phyloP scores from a whole-genome alignment of 1,140 invertebrate genomes.

The Brachionus paranguensis region DNA sequence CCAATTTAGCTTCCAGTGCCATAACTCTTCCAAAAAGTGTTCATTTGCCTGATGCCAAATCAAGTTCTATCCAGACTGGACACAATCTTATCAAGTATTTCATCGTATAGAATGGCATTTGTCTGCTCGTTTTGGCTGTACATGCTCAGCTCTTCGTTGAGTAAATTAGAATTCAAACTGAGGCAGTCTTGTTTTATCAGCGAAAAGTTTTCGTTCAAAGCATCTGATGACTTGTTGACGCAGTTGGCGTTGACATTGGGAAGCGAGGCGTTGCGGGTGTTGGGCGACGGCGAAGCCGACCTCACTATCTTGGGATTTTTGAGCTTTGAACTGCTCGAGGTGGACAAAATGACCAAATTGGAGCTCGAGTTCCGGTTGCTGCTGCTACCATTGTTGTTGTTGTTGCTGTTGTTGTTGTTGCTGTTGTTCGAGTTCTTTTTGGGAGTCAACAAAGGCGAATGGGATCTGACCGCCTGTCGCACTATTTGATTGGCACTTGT shows the following conservation, averaged over 20 bases:
- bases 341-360: background rate
- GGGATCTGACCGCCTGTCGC: background rate
- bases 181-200: conserved; percentile 3
- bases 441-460: background rate
- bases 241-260: background rate
- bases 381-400: background rate
- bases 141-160: background rate
- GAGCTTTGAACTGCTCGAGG: background rate
- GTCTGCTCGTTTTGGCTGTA: background rate
- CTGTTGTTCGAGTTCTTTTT: background rate
- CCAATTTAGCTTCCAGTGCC: background rate
- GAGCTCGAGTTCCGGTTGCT: background rate
- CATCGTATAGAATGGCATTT: background rate
- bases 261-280: background rate
- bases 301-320: conserved; percentile 7
- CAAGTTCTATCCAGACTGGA: background rate
- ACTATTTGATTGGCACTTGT: conserved; percentile 9
- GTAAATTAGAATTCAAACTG: background rate
- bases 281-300: background rate
- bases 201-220: background rate
- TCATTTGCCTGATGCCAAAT: background rate
- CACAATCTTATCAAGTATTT: background rate
- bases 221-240: background rate
- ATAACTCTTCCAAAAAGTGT: background rate
- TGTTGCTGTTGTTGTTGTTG: background rate